Evolutionary conservation across 1,140 invertebrate species (phyloP).

Genomic region (Popillia japonica): DNA sequence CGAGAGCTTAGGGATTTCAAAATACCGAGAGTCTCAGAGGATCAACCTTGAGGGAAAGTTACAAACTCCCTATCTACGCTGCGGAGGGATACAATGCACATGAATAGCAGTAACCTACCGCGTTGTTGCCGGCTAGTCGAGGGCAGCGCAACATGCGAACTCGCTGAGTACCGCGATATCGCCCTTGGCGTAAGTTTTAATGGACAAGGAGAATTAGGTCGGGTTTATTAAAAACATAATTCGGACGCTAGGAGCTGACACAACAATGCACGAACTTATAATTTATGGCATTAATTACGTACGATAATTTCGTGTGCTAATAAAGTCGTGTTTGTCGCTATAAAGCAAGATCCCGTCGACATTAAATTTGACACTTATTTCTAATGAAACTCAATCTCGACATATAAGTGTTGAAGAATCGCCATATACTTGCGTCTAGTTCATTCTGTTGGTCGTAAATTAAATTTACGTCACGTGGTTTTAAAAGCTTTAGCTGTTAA

Average conservation of each 20-base stretch:
- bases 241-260: conserved; percentile 21
- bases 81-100: too few species aligned
- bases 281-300: conserved; percentile 32
- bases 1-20: too few species aligned
- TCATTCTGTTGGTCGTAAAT: conserved; percentile 2
- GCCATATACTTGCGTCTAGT: not conserved
- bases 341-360: conserved; percentile 1
- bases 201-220: conserved; percentile 10
- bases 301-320: conserved; percentile 19
- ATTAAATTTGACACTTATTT: conserved; percentile 7
- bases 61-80: too few species aligned
- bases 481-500: not conserved
- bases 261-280: conserved; percentile 20
- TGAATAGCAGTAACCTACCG: too few species aligned
- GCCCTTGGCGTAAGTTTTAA: conserved; percentile 10
- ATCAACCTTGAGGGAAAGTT: too few species aligned
- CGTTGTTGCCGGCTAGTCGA: too few species aligned
- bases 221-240: conserved; percentile 32
- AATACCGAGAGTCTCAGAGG: too few species aligned
- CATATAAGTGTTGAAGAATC: not conserved
- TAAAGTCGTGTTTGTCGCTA: not conserved
- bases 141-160: too few species aligned
- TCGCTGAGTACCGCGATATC: not conserved
- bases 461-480: conserved; percentile 10
- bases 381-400: not conserved